Percentiles rank a stretch among this genome's conserved stretches.
phyloP scores from a whole-genome alignment of 1,140 invertebrate genomes.

The Drosophila triauraria region DNA sequence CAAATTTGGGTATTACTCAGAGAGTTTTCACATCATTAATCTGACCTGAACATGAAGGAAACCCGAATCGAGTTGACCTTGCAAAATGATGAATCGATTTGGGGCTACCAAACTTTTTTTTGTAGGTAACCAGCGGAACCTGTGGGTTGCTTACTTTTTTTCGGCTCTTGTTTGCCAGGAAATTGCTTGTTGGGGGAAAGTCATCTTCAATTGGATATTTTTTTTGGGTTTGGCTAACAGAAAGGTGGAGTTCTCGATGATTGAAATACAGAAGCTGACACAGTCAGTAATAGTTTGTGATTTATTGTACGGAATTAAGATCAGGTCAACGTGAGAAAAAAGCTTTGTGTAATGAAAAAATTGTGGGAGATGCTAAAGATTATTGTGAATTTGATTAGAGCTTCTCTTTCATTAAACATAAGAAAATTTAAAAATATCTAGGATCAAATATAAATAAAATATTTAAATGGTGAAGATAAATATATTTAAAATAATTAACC shows the following conservation, averaged over 20 bases:
- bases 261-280: constrained; percentile 4
- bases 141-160: constrained; percentile 18
- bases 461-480: too few relatives aligned
- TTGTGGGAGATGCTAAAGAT: not conserved
- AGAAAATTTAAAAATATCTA: too few relatives aligned
- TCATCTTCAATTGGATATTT: not conserved
- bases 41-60: constrained; percentile 19
- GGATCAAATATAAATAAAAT: too few relatives aligned
- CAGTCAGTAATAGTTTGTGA: not conserved
- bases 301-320: constrained; percentile 4
- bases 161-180: constrained; percentile 6
- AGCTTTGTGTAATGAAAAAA: not conserved
- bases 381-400: not conserved
- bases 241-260: not conserved
- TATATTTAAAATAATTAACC: too few relatives aligned
- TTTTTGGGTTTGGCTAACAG: not conserved
- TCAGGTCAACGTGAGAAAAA: not conserved
- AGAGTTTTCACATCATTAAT: constrained; percentile 41
- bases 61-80: constrained; percentile 51
- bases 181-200: constrained; percentile 12
- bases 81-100: constrained; percentile 39
- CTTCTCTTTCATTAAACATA: too few relatives aligned
- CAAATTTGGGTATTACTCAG: constrained; percentile 28
- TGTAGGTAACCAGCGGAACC: constrained; percentile 2
- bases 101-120: not conserved